Base-by-base conservation (phyloP, 2,113 vertebrate species). In the Rhinolophus sinicus region DNA sequence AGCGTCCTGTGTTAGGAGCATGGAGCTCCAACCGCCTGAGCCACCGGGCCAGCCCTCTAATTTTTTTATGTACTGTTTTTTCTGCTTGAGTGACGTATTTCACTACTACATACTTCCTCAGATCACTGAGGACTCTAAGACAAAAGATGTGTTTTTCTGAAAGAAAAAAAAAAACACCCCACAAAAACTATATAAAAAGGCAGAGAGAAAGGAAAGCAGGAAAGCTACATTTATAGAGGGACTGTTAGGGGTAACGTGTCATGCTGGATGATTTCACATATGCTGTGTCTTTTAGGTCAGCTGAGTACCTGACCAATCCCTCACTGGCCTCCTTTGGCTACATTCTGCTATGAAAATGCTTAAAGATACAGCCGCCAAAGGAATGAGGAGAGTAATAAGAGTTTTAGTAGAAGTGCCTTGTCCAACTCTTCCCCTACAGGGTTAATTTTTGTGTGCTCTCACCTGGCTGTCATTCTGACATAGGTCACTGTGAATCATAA, bases 401-500 rank as follows among this genome's bases (percentile, higher is more conserved):
- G 12, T 13, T 67, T 90, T 35, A 21, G 21, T 12, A 50, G 35
- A 10, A 18, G 19, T 11, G 19, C 24, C n/a, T 16, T 4, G 21
- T 47, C 38, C 19, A 54, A 0, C 3, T 75, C 33, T 38, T 96
- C 44, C 92, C 69, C 15, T 40, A 13, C 44, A 65, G 40, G 50
- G 28, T 58, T 90, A 95, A 50, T 5, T 8, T 9, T 6, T 1
- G 4, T 80, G n/a, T 90, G 69, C 54, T 96, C 26, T 97, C 84
- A 96, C 84, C 89, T 96, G 73, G n/a, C 64, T 98, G 80, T 86
- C 19, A 4, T 95, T 94, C 94, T 58, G 30, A 64, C 30, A 70
- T 26, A 75, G 96, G 95, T 97, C 96, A 95, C 26, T 52, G 78
- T 10, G 50, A 93, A 95, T 93, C 95, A 62, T 83, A 90, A 98